A percentile compares a stretch with the other conserved stretches of the same genome.
These are phyloP conservation scores for Triplophysa rosa DNA, from an alignment of 2,113 vertebrate species.

Conservation along the genomic window DNA sequence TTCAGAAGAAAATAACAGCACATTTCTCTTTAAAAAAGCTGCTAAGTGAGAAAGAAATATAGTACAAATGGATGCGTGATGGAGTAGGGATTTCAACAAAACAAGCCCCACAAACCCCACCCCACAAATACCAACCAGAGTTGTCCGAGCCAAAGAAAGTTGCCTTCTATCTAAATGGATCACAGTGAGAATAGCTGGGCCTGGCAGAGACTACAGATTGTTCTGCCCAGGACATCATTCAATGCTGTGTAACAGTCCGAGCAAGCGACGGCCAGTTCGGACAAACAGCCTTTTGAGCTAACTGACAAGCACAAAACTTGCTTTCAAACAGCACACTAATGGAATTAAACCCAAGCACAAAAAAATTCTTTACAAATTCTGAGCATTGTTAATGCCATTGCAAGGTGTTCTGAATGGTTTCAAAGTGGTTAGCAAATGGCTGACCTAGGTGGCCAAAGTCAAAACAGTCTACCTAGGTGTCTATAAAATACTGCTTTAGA, in stretches of 20 bases:
- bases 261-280: conserved; percentile 27
- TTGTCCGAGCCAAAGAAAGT: neutral
- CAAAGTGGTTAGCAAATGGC: no score
- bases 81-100: neutral
- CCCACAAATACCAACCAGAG: neutral
- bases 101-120: neutral
- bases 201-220: conserved; percentile 45
- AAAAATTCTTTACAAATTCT: no score
- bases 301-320: conserved; percentile 19
- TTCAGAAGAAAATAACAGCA: no score
- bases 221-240: conserved; percentile 51
- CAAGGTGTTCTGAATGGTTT: no score
- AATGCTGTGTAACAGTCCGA: conserved; percentile 34
- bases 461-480: no score
- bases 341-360: neutral
- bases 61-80: no score
- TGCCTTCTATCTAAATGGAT: conserved; percentile 13
- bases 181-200: conserved; percentile 25
- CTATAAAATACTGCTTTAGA: no score
- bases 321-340: neutral
- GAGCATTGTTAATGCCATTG: no score
- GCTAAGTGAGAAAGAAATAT: no score
- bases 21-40: neutral
- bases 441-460: no score
- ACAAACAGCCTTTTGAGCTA: conserved; percentile 43